Conservation (phyloP, 2,113 vertebrate genomes). For the Acrocephalus arundinaceus region DNA sequence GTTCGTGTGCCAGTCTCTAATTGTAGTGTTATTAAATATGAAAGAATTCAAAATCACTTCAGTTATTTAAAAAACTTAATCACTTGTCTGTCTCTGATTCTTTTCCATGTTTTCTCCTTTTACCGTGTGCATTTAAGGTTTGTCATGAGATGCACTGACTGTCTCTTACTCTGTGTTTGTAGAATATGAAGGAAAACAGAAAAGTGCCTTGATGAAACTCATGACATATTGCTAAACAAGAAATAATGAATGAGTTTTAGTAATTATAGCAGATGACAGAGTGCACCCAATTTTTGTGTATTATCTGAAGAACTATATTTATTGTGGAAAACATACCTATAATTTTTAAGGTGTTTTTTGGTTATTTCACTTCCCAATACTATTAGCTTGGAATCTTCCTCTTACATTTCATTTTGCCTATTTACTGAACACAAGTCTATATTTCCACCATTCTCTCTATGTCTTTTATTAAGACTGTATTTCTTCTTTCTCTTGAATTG, state of each 20-base stretch:
- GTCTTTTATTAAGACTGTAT: not conserved
- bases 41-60: not conserved
- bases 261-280: conserved; percentile 4
- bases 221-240: conserved; percentile 29
- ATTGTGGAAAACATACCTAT: not conserved
- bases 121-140: conserved; percentile 11
- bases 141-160: conserved; percentile 15
- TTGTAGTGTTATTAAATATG: not conserved
- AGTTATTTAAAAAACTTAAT: conserved; percentile 13
- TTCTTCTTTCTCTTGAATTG: not conserved
- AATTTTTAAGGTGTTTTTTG: not conserved
- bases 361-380: not conserved
- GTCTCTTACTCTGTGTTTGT: conserved; percentile 33
- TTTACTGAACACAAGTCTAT: rapidly evolving
- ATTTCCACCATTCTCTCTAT: not conserved
- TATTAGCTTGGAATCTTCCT: not conserved
- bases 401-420: not conserved
- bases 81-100: conserved; percentile 6
- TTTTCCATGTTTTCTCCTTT: conserved; percentile 40
- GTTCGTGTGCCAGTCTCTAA: not conserved
- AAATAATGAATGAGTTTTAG: conserved; percentile 18
- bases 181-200: conserved; percentile 21
- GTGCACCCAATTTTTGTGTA: not conserved
- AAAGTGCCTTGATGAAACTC: conserved; percentile 17
- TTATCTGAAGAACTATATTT: not conserved